These are phyloP conservation scores for Leptodactylus fuscus DNA, from an alignment of 2,113 vertebrate genomes.

Conservation along the genomic window DNA sequence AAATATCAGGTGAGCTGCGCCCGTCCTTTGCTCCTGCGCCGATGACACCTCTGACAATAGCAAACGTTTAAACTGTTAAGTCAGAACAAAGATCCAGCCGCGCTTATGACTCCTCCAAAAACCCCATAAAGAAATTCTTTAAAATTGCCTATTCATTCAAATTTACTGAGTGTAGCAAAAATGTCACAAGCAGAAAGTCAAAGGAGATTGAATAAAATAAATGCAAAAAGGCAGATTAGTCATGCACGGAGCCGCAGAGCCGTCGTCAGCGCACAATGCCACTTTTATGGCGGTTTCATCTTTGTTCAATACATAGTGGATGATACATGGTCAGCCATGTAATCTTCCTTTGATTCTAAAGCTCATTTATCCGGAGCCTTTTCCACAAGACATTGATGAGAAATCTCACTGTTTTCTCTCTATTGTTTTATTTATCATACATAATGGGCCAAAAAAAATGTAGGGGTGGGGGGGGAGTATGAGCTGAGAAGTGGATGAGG, in stretches of 20 bases:
- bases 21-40: constrained; percentile 74
- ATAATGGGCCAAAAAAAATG: constrained; percentile 76
- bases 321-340: constrained; percentile 99
- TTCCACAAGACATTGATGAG: constrained; percentile 99
- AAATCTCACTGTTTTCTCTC: constrained; percentile 87
- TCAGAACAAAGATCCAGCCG: constrained; percentile 98
- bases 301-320: constrained; percentile 98
- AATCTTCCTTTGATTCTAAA: constrained; percentile 99
- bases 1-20: constrained; percentile 70
- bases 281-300: constrained; percentile 98
- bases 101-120: constrained; percentile 89
- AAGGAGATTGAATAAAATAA: constrained; percentile 99
- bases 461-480: not conserved
- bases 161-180: constrained; percentile 99
- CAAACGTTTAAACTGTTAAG: constrained; percentile 98
- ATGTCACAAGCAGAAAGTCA: constrained; percentile 99
- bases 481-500: too few relatives aligned
- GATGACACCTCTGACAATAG: constrained; percentile 88
- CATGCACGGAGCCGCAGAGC: constrained; percentile 99
- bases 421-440: constrained; percentile 85
- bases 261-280: constrained; percentile 97
- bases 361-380: constrained; percentile 98
- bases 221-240: constrained; percentile 99
- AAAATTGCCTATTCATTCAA: constrained; percentile 99
- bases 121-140: constrained; percentile 97